Base-by-base conservation (phyloP, 2,113 vertebrate genomes). In the Heteronetta atricapilla region DNA sequence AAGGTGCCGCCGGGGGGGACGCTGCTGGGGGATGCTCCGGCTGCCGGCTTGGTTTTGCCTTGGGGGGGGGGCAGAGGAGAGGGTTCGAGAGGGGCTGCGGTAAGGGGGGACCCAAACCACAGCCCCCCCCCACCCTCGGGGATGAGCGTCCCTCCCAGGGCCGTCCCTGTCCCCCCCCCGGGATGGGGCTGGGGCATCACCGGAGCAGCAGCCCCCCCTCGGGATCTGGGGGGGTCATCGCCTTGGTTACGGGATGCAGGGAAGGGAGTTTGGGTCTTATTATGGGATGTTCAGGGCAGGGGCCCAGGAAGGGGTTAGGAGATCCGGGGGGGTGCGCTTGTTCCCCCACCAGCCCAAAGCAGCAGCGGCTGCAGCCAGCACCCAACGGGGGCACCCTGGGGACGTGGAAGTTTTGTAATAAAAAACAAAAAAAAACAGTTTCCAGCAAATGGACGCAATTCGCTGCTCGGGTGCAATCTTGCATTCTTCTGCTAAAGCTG, bases 31-130 rank as follows among this genome's bases (percentile, higher is more conserved):
- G 96, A 82, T 7, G 93, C 93, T 76, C 92, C 95, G 0, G 97
- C 56, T 29, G 74, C 89, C 12, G 96, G 86, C 86, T 97, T 98
- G 80, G 91, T 92, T 98, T 97, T 94, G 93, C n/a, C 78, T 94
- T 33, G 70, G 64, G 63, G 79, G 79, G 79, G 82, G 79, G 82
- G 55, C 31, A 93, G 68, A 96, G 33, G 63, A 93, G 31, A 21
- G 0, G 12, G 44, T 21, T 72, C n/a, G 58, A 67, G 42, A 56
- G 50, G 23, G 6, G 12, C 23, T 52, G 46, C 76, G 55, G 44
- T 14, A 16, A 18, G 18, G 40, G 82, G 63, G 77, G 22, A 56
- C 76, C 83, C 63, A 7, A 62, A 64, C 19, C 10, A 23, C 3
- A 1, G 0, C n/a, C 3, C 34, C 60, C 25, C 18, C 2, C 1